Evolutionary conservation across 2,797 vertebrate genomes (phyloP).

Genomic region (Triplophysa yarkandensis): DNA sequence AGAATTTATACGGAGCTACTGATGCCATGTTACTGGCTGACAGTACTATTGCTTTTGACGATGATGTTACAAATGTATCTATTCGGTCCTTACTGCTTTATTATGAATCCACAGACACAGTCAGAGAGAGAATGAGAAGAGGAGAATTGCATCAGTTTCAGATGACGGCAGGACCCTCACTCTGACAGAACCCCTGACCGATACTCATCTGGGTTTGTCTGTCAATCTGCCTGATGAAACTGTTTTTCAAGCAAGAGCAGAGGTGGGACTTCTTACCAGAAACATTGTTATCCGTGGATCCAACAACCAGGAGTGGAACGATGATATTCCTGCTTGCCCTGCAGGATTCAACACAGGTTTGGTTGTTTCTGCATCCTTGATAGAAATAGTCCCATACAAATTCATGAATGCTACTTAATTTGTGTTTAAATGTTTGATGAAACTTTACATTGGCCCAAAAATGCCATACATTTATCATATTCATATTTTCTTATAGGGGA

Average conservation of each 20-base stretch:
- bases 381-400: not conserved
- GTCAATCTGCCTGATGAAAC: slow-evolving; percentile 77
- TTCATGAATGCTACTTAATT: too few relatives aligned
- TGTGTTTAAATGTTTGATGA: not conserved
- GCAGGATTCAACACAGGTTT: slow-evolving; percentile 84
- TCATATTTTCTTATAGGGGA: slow-evolving; percentile 72
- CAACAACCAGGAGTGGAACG: slow-evolving; percentile 75
- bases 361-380: not conserved
- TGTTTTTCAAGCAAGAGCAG: slow-evolving; percentile 78
- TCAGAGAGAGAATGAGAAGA: slow-evolving; percentile 82
- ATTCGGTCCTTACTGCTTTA: not conserved
- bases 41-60: too few relatives aligned
- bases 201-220: slow-evolving; percentile 78
- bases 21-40: too few relatives aligned
- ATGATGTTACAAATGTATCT: too few relatives aligned
- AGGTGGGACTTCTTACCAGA: slow-evolving; percentile 86
- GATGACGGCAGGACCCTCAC: slow-evolving; percentile 71
- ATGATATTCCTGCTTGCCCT: slow-evolving; percentile 77
- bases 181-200: slow-evolving; percentile 71
- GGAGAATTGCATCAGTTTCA: slow-evolving; percentile 72
- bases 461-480: not conserved
- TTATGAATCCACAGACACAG: slow-evolving; percentile 74
- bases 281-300: slow-evolving; percentile 85
- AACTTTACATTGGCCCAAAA: not conserved
- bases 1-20: too few relatives aligned